These are phyloP conservation scores for Procavia capensis DNA, from an alignment of 2,113 vertebrate species.

Conservation along the genomic window DNA sequence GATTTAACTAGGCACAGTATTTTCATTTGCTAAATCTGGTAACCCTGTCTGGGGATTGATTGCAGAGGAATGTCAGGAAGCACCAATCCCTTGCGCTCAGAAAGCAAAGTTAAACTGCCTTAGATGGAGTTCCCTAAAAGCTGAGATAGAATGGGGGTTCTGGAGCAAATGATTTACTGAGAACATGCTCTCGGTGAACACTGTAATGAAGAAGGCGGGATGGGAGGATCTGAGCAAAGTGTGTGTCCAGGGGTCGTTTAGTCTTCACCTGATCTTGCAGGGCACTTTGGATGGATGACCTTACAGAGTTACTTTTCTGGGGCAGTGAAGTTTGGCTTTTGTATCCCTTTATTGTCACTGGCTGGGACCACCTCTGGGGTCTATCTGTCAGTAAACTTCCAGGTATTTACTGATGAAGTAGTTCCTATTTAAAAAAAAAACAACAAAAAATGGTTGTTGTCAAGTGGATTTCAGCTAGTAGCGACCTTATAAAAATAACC, in stretches of 20 bases:
- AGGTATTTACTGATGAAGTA: neutral
- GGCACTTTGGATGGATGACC: neutral
- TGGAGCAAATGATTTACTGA: constrained; percentile 1
- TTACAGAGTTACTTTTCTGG: neutral
- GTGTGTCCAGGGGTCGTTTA: neutral
- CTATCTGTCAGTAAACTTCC: neutral
- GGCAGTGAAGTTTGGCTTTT: neutral
- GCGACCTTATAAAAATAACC: too few species aligned
- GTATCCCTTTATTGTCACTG: neutral
- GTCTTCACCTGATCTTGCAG: neutral
- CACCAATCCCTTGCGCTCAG: neutral
- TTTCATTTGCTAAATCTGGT: constrained; percentile 41
- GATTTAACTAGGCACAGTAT: constrained; percentile 29
- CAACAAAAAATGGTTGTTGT: too few species aligned
- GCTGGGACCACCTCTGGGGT: neutral
- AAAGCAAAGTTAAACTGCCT: neutral
- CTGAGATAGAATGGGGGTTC: neutral
- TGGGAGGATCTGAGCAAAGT: neutral
- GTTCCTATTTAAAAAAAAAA: neutral
- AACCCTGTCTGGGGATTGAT: neutral
- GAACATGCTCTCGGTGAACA: neutral
- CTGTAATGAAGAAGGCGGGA: neutral
- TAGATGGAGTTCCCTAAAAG: constrained; percentile 20
- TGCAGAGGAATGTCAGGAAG: neutral
- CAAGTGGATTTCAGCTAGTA: too few species aligned